Evolutionary conservation across 2,888 invertebrate species (phyloP).

Genomic region (Agrochola litura): DNA sequence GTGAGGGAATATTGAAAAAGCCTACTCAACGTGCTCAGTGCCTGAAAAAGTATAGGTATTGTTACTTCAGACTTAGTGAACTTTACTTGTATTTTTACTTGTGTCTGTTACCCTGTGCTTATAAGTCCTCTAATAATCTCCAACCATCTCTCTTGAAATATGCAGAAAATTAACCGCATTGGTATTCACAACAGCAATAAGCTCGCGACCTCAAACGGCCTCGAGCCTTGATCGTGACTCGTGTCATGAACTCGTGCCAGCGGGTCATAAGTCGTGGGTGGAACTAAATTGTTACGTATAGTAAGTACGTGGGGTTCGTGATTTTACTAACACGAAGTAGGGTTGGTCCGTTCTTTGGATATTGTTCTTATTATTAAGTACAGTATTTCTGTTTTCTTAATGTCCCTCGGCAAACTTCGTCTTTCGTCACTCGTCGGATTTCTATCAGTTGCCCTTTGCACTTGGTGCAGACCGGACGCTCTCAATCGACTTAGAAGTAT

Average conservation of each 20-base stretch:
- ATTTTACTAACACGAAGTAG: conserved; percentile 29
- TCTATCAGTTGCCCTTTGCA: too few species aligned
- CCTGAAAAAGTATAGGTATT: background rate
- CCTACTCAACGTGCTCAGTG: background rate
- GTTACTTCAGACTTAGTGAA: too few species aligned
- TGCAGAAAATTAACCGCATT: conserved; percentile 6
- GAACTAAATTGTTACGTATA: conserved; percentile 37
- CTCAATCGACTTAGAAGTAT: too few species aligned
- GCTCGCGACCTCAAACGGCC: conserved; percentile 50
- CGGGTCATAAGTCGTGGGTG: conserved; percentile 30
- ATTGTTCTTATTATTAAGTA: background rate
- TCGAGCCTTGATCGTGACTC: conserved; percentile 53
- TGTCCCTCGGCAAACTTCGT: too few species aligned
- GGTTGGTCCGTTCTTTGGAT: background rate
- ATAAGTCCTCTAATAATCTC: background rate
- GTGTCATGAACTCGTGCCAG: conserved; percentile 23
- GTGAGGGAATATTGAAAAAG: background rate
- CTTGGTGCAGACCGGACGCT: too few species aligned
- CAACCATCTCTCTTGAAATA: background rate
- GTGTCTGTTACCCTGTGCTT: background rate
- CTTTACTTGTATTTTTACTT: background rate
- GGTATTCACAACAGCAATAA: conserved; percentile 16
- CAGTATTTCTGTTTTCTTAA: too few species aligned
- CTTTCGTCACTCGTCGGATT: too few species aligned
- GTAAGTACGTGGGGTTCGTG: conserved; percentile 27